Percentiles rank a stretch among this genome's conserved stretches.
These are phyloP conservation scores for Empidonax traillii DNA, from an alignment of 2,113 vertebrate species.

Conservation along the genomic window DNA sequence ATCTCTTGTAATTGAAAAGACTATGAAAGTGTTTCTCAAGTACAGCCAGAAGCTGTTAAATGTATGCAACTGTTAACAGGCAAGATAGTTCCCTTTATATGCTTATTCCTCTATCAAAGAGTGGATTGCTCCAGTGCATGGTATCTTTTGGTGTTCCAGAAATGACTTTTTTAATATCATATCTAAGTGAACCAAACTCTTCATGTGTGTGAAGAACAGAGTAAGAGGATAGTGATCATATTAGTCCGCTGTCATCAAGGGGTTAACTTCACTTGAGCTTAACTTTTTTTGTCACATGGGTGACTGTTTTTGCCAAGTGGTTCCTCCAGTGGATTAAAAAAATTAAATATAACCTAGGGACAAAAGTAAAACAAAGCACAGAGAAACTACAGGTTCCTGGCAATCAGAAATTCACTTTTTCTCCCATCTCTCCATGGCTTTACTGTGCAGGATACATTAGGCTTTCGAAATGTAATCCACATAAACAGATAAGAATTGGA, in stretches of 20 bases:
- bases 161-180: neutral
- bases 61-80: neutral
- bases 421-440: neutral
- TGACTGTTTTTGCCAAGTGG: neutral
- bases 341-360: neutral
- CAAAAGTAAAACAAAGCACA: neutral
- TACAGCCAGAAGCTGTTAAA: neutral
- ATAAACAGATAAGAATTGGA: neutral
- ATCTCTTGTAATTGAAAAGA: constrained; percentile 17
- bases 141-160: neutral
- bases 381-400: neutral
- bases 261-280: neutral
- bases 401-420: neutral
- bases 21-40: constrained; percentile 16
- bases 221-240: neutral
- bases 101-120: neutral
- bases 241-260: neutral
- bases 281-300: neutral
- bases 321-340: neutral
- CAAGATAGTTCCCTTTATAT: neutral
- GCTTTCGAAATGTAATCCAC: neutral
- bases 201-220: neutral
- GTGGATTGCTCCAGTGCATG: neutral
- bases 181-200: neutral
- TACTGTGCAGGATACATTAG: neutral